phyloP scores from a whole-genome alignment of 2,113 vertebrate species.

The Fukomys damarensis region DNA sequence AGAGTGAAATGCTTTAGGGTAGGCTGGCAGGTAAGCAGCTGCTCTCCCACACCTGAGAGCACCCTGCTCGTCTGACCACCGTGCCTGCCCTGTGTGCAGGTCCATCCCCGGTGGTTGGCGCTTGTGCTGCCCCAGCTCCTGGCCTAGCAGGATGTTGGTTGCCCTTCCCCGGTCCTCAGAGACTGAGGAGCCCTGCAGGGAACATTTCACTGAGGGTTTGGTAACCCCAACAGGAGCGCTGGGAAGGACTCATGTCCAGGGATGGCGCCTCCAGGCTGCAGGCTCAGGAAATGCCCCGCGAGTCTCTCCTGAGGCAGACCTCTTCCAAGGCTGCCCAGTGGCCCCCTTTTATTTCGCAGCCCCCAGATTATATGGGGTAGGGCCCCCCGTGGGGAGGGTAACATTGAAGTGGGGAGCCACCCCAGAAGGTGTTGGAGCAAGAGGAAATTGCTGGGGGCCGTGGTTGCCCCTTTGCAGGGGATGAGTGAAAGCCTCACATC shows the following conservation, averaged over 20 bases:
- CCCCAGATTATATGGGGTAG: not conserved
- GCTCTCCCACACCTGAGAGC: not conserved
- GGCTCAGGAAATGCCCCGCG: not conserved
- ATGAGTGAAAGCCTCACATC: not conserved
- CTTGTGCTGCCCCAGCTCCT: not conserved
- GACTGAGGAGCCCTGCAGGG: accelerated
- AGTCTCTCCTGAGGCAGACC: not conserved
- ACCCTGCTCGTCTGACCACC: not conserved
- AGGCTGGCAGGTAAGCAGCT: not conserved
- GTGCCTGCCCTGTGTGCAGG: not conserved
- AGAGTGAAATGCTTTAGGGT: not conserved
- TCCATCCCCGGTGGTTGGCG: not conserved
- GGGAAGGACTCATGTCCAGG: no score
- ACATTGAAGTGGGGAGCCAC: not conserved
- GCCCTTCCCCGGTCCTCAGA: not conserved
- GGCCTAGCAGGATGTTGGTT: not conserved
- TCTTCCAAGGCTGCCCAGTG: not conserved
- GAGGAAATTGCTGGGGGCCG: not conserved
- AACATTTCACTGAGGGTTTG: not conserved
- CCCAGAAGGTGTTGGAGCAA: not conserved
- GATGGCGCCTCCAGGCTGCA: not conserved
- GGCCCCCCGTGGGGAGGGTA: not conserved
- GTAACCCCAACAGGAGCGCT: no score
- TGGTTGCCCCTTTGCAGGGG: no score
- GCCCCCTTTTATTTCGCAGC: not conserved